Evolutionary conservation across 1,140 invertebrate species (phyloP).

Genomic region (Pseudomyrmex sp.): DNA sequence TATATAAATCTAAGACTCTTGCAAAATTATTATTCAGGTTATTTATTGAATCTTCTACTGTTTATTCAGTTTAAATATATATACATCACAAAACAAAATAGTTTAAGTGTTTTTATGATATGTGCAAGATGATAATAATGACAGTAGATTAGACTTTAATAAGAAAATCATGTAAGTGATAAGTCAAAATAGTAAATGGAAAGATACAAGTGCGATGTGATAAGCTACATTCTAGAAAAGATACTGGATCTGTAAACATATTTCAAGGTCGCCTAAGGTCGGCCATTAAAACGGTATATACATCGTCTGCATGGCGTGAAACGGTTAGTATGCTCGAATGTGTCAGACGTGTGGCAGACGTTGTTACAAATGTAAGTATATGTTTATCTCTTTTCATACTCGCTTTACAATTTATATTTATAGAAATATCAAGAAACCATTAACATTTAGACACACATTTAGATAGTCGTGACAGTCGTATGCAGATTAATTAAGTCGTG

Average conservation of each 20-base stretch:
- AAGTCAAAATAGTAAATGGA: neutral
- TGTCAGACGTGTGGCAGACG: neutral
- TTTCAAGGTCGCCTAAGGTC: slow-evolving; percentile 7
- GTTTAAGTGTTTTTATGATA: too few relatives aligned
- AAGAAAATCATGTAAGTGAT: neutral
- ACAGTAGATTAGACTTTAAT: neutral
- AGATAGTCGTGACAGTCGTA: too few relatives aligned
- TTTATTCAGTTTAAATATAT: too few relatives aligned
- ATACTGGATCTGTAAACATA: neutral
- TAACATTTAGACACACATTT: too few relatives aligned
- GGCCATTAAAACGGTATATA: too few relatives aligned
- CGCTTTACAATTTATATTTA: too few relatives aligned
- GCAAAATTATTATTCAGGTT: too few relatives aligned
- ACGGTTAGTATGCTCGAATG: neutral
- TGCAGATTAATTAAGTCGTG: too few relatives aligned
- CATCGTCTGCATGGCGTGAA: neutral
- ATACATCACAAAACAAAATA: too few relatives aligned
- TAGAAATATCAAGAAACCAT: too few relatives aligned
- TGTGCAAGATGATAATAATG: neutral
- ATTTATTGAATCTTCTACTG: too few relatives aligned
- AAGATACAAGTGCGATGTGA: neutral
- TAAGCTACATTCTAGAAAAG: neutral
- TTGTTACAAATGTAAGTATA: neutral
- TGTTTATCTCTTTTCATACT: neutral
- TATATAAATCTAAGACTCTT: too few relatives aligned